phyloP scores from a whole-genome alignment of 2,797 vertebrate genomes.

The Danio kyathit region DNA sequence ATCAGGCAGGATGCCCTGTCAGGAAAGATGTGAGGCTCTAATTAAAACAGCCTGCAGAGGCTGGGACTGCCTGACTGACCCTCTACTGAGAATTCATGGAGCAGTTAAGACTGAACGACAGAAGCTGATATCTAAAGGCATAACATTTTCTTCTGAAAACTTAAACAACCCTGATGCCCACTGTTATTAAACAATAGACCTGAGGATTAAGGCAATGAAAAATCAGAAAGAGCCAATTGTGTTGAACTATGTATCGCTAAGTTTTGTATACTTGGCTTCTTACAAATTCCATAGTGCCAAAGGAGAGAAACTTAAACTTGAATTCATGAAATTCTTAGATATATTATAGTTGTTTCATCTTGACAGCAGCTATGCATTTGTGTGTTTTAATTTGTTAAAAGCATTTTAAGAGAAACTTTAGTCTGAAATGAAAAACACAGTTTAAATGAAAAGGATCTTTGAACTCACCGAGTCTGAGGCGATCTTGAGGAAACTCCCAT shows the following conservation, averaged over 20 bases:
- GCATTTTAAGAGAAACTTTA: not conserved
- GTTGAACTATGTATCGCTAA: not conserved
- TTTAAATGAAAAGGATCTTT: not conserved
- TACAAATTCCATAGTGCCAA: not conserved
- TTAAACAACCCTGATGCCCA: conserved; percentile 44
- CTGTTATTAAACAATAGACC: conserved; percentile 6
- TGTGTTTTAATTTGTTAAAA: not conserved
- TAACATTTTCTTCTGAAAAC: conserved; percentile 62
- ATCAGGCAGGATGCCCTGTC: conserved; percentile 66
- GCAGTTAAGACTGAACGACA: conserved; percentile 66
- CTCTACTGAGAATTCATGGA: conserved; percentile 66
- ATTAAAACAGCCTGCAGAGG: conserved; percentile 74
- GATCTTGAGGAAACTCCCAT: conserved; percentile 95
- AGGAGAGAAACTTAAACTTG: not conserved
- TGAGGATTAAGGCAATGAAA: conserved; percentile 3
- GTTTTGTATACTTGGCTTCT: not conserved
- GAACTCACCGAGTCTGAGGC: conserved; percentile 87
- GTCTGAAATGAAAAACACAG: not conserved
- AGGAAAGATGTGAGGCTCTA: conserved; percentile 66
- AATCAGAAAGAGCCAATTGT: not conserved
- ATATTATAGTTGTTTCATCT: not conserved
- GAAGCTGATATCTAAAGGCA: conserved; percentile 67
- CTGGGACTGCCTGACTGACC: conserved; percentile 60
- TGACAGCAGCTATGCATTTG: not conserved
- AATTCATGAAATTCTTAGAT: not conserved